Evolutionary conservation across 2,113 vertebrate genomes (phyloP).

Genomic region (Pardalotus punctatus): DNA sequence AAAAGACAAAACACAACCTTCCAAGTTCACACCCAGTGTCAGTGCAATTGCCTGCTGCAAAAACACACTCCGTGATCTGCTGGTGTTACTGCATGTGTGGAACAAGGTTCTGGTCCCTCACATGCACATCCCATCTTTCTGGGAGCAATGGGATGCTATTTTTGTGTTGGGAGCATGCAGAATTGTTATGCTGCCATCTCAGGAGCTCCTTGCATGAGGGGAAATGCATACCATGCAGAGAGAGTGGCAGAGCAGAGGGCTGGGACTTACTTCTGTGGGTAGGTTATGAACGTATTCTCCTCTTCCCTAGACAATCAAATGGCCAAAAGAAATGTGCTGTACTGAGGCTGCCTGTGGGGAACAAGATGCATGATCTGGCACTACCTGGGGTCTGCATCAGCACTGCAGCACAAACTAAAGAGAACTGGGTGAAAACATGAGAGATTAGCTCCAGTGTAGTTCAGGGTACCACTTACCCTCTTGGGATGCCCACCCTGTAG

Average conservation of each 20-base stretch:
- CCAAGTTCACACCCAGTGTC: neutral
- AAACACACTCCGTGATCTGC: neutral
- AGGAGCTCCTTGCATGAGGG: neutral
- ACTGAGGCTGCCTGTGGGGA: neutral
- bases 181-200: neutral
- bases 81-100: neutral
- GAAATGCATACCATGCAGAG: neutral
- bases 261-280: neutral
- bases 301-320: neutral
- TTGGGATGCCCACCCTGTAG: neutral
- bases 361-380: neutral
- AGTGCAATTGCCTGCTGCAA: constrained; percentile 4
- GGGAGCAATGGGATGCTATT: neutral
- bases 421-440: neutral
- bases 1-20: neutral
- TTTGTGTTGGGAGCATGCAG: neutral
- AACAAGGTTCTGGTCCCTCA: neutral
- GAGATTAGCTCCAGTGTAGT: neutral
- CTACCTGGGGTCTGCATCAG: neutral
- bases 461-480: neutral
- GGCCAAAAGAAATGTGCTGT: neutral
- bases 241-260: neutral
- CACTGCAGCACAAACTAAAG: neutral
- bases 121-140: constrained; percentile 1
- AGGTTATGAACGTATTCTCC: neutral